Percentiles rank a stretch among this genome's conserved stretches.
These are phyloP conservation scores for Mormyrus proboscirostris DNA, from an alignment of 2,797 vertebrate genomes.

Conservation along the genomic window DNA sequence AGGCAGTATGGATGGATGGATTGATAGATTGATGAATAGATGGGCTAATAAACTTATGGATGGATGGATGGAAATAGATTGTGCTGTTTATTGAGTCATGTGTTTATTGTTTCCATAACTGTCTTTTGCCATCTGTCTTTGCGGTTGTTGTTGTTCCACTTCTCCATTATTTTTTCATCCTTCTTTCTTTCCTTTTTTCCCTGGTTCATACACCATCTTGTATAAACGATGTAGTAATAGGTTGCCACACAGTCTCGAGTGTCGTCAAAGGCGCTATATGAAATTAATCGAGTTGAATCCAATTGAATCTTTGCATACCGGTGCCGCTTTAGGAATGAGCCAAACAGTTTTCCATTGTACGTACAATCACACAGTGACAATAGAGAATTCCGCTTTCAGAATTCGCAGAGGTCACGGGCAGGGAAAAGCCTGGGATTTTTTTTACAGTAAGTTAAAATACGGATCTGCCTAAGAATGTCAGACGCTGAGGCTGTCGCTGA, in stretches of 20 bases:
- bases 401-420: not conserved
- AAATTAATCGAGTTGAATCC: not conserved
- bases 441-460: not conserved
- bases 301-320: not conserved
- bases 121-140: not conserved
- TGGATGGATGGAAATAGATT: not conserved
- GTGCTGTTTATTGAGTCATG: not conserved
- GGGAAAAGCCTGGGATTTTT: not conserved
- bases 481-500: not conserved
- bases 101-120: not conserved
- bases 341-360: not conserved
- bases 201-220: not conserved
- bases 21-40: not conserved
- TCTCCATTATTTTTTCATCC: not conserved
- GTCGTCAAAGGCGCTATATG: not conserved
- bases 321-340: not conserved
- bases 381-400: not conserved
- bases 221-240: not conserved
- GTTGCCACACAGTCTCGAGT: not conserved
- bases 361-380: not conserved
- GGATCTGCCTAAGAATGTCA: not conserved
- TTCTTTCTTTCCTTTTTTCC: not conserved
- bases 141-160: not conserved
- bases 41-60: not conserved
- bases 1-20: not conserved